Percentiles rank a stretch among this genome's conserved stretches.
phyloP scores from a whole-genome alignment of 2,113 vertebrate genomes.

The Nannobrachium achirus region DNA sequence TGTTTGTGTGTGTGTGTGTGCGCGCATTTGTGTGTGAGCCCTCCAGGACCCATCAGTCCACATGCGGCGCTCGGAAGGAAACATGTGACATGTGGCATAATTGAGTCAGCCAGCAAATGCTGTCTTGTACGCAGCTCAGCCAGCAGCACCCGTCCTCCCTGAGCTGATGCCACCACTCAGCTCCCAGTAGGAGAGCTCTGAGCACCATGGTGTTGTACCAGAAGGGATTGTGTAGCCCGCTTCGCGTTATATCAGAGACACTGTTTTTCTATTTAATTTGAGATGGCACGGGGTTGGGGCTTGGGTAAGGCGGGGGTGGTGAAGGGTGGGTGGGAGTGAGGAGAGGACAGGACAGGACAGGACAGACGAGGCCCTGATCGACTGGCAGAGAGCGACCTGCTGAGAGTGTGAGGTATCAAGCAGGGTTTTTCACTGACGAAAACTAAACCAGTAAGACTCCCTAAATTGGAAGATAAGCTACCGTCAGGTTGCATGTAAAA shows the following conservation, averaged over 20 bases:
- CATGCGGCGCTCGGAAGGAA: constrained; percentile 55
- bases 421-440: no score
- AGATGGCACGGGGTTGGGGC: constrained; percentile 36
- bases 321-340: constrained; percentile 15
- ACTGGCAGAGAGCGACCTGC: not conserved
- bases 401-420: not conserved
- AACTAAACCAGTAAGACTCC: no score
- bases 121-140: constrained; percentile 42
- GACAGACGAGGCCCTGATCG: not conserved
- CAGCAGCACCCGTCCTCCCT: constrained; percentile 21
- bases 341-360: not conserved
- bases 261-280: constrained; percentile 63
- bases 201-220: constrained; percentile 37
- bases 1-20: constrained; percentile 39
- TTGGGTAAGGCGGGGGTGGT: constrained; percentile 9
- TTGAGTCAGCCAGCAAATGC: constrained; percentile 60
- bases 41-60: constrained; percentile 64
- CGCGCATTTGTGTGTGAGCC: constrained; percentile 43
- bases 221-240: constrained; percentile 46
- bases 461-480: no score
- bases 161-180: constrained; percentile 41
- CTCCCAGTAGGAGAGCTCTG: constrained; percentile 37
- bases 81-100: constrained; percentile 64
- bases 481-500: no score
- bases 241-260: constrained; percentile 65